These are phyloP conservation scores for Falco biarmicus DNA, from an alignment of 2,797 vertebrate genomes.

Conservation along the genomic window DNA sequence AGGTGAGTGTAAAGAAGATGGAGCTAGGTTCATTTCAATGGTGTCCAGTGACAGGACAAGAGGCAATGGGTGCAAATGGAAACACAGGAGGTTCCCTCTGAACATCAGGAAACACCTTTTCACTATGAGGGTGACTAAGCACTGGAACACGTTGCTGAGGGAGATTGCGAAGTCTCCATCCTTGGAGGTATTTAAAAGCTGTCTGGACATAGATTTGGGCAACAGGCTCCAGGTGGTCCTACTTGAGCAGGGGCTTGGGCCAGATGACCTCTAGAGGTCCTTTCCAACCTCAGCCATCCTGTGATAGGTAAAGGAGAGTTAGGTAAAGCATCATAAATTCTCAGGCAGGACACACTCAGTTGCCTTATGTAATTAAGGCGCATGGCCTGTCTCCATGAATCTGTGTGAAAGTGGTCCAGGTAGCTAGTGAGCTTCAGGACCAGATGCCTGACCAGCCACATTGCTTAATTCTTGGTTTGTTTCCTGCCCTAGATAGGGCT, in stretches of 20 bases:
- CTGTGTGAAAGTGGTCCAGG: not conserved
- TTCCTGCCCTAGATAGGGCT: not conserved
- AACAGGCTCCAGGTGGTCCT: not conserved
- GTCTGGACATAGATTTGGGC: not conserved
- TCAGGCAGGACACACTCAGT: not conserved
- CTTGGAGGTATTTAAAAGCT: not conserved
- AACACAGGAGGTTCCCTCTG: not conserved
- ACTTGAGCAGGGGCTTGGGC: not conserved
- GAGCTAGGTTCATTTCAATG: not conserved
- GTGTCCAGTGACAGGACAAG: too few relatives aligned
- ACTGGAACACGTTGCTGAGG: not conserved
- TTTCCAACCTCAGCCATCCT: not conserved
- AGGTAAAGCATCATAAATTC: not conserved
- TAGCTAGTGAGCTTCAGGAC: not conserved
- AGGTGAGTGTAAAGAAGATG: not conserved
- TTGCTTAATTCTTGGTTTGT: not conserved
- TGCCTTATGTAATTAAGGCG: not conserved
- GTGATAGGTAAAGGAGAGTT: not conserved
- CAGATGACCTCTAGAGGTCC: not conserved
- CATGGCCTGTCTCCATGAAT: rapidly evolving
- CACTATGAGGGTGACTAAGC: rapidly evolving
- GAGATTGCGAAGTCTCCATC: not conserved
- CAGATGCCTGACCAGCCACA: not conserved
- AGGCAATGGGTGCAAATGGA: not conserved
- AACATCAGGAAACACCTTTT: not conserved